phyloP scores from a whole-genome alignment of 2,797 vertebrate genomes.

The Poeciliopsis infans region DNA sequence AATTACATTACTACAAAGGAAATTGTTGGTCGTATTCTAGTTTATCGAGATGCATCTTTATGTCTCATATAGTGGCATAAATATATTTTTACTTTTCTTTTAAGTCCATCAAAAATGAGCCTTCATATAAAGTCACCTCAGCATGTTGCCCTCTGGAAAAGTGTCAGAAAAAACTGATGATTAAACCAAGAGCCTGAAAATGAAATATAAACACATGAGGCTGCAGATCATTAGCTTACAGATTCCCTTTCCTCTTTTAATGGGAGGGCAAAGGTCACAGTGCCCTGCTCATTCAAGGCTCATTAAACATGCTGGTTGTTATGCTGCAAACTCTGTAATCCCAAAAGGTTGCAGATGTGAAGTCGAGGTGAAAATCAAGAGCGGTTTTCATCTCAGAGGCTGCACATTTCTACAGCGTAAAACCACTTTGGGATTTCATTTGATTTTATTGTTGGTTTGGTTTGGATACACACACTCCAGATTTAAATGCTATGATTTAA shows the following conservation, averaged over 20 bases:
- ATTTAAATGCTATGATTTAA: background rate
- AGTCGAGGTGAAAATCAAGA: background rate
- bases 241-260: background rate
- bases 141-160: background rate
- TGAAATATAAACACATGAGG: background rate
- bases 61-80: background rate
- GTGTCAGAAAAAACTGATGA: background rate
- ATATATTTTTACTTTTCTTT: background rate
- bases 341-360: background rate
- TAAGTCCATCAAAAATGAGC: background rate
- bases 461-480: background rate
- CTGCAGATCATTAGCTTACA: background rate
- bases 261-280: background rate
- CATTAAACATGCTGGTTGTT: background rate
- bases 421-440: background rate
- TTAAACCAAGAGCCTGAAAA: background rate
- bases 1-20: background rate
- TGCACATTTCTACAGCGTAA: background rate
- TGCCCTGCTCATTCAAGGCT: background rate
- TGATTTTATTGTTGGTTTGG: background rate
- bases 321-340: background rate
- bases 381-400: background rate
- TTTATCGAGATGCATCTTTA: background rate
- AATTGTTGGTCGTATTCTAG: background rate
- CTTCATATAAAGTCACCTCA: background rate